Conservation (phyloP, 2,113 vertebrate species). For the Sphyrna mokarran region DNA sequence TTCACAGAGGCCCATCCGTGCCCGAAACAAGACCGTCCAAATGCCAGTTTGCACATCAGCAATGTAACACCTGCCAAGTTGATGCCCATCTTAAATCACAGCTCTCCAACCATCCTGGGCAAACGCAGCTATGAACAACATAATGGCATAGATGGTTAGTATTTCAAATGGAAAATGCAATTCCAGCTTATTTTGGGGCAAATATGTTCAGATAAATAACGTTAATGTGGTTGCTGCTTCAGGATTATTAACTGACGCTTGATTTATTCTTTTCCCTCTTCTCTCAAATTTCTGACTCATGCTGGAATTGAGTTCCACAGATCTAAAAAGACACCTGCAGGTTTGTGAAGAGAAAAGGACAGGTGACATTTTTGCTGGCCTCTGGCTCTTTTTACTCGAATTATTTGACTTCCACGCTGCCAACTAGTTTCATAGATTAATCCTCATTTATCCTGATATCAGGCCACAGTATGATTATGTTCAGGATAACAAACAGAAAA, state of each 20-base stretch:
- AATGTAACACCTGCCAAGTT: slow-evolving; percentile 82
- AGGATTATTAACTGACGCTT: not conserved
- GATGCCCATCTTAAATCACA: slow-evolving; percentile 85
- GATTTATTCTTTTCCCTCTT: not conserved
- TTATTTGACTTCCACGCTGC: not conserved
- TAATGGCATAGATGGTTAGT: slow-evolving; percentile 89
- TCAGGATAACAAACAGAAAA: not conserved
- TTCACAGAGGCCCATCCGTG: slow-evolving; percentile 82
- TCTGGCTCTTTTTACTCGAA: not conserved
- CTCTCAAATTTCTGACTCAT: not conserved
- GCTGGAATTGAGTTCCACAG: not conserved
- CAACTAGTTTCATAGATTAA: not conserved
- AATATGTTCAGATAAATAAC: no score
- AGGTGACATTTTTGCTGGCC: not conserved
- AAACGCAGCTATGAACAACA: slow-evolving; percentile 93
- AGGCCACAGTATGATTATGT: not conserved
- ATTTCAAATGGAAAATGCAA: not conserved
- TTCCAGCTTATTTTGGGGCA: not conserved
- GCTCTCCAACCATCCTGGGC: slow-evolving; percentile 92
- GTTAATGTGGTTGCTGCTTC: not conserved
- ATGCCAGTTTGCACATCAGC: slow-evolving; percentile 57
- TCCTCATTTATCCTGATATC: not conserved
- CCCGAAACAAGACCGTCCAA: slow-evolving; percentile 72
- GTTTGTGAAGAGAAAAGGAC: not conserved
- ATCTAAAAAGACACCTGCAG: not conserved